Percentiles rank a stretch among this genome's conserved stretches.
Evolutionary conservation across 2,888 invertebrate genomes (phyloP).

Genomic region (Drosophila vallismaia): DNA sequence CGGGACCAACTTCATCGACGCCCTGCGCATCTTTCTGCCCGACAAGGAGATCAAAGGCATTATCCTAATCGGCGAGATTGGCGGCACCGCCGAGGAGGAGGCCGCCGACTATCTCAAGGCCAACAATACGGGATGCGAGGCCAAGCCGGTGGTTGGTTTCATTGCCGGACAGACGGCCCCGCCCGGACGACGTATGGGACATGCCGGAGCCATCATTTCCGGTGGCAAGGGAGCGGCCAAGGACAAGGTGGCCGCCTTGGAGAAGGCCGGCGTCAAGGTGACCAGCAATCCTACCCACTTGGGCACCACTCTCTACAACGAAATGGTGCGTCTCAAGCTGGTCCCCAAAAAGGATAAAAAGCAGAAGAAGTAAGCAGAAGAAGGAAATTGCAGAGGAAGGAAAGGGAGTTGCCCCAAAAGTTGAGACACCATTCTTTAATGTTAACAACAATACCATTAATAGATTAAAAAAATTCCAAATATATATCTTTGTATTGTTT

Average conservation of each 20-base stretch:
- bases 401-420: too few relatives aligned
- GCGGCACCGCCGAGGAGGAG: conserved; percentile 97
- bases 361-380: neutral
- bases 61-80: conserved; percentile 99
- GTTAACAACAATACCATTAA: neutral
- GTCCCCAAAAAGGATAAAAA: conserved; percentile 56
- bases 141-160: conserved; percentile 99
- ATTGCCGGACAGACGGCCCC: conserved; percentile 99
- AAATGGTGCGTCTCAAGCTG: conserved; percentile 91
- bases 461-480: neutral
- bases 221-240: conserved; percentile 99
- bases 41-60: conserved; percentile 97
- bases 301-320: conserved; percentile 93
- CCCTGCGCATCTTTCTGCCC: conserved; percentile 96
- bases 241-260: conserved; percentile 97
- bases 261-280: conserved; percentile 95
- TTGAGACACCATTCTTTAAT: neutral
- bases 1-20: conserved; percentile 99
- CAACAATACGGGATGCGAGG: conserved; percentile 91
- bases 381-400: neutral
- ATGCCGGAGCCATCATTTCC: conserved; percentile 99
- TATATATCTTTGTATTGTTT: neutral
- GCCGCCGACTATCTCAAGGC: conserved; percentile 95
- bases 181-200: conserved; percentile 99
- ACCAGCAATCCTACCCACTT: conserved; percentile 96